These are phyloP conservation scores for Nematolebias whitei DNA, from an alignment of 2,113 vertebrate species.

Conservation along the genomic window DNA sequence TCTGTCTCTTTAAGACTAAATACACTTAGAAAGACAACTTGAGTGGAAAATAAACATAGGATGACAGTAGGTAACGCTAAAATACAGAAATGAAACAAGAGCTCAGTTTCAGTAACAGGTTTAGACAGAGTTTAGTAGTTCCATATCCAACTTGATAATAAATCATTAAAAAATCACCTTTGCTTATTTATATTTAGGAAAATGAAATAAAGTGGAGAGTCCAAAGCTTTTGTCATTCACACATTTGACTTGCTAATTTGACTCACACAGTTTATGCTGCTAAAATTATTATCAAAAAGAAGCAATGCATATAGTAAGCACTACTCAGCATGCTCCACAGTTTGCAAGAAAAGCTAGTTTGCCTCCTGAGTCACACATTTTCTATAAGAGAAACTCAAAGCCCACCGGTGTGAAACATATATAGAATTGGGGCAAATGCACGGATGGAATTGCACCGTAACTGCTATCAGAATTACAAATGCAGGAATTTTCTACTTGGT, in stretches of 20 bases:
- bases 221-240: background rate
- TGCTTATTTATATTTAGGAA: background rate
- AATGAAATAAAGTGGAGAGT: background rate
- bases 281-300: background rate
- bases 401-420: background rate
- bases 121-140: background rate
- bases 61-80: background rate
- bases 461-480: background rate
- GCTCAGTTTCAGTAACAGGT: background rate
- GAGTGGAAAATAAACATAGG: background rate
- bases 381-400: background rate
- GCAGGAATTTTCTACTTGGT: background rate
- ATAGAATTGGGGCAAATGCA: background rate
- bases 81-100: background rate
- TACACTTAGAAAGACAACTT: slow-evolving; percentile 2
- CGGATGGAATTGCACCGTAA: background rate
- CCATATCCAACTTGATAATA: too few species aligned
- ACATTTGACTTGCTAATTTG: background rate
- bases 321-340: background rate
- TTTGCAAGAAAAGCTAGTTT: background rate
- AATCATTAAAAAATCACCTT: background rate
- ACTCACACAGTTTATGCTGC: background rate
- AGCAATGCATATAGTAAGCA: background rate
- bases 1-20: slow-evolving; percentile 23
- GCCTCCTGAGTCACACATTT: background rate